A percentile compares a stretch with the other conserved stretches of the same genome.
Conservation (phyloP, 2,797 vertebrate species). For the Tachyglossus aculeatus region DNA sequence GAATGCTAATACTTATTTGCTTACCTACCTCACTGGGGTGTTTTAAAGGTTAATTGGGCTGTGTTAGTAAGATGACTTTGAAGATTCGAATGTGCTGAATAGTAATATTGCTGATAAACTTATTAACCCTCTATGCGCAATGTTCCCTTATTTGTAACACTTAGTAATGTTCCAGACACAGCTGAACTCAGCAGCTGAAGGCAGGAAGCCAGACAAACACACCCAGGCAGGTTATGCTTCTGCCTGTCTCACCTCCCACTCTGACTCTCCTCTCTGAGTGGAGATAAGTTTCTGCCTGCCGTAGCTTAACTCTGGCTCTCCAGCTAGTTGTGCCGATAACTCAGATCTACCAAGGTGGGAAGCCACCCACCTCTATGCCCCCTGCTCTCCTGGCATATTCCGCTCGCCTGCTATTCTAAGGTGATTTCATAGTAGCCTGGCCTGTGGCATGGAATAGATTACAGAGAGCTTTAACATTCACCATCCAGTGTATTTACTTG, state of each 20-base stretch:
- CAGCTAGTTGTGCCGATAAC: neutral
- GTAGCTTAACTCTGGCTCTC: slow-evolving; percentile 12
- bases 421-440: neutral
- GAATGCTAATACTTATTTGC: neutral
- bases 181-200: neutral
- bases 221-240: neutral
- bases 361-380: neutral
- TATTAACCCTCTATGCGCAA: neutral
- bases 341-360: neutral
- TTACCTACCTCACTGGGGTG: neutral
- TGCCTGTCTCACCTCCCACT: slow-evolving; percentile 18
- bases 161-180: neutral
- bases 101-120: slow-evolving; percentile 1
- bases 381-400: neutral
- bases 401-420: neutral
- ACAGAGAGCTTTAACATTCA: no score
- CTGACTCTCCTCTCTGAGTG: neutral
- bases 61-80: slow-evolving; percentile 22
- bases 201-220: neutral
- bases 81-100: neutral
- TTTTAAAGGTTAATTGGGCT: neutral
- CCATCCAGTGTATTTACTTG: no score
- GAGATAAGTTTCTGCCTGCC: slow-evolving; percentile 8
- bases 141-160: slow-evolving; percentile 30
- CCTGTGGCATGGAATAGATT: rapidly evolving